These are phyloP conservation scores for Bibio marci DNA, from an alignment of 2,888 invertebrate species.

Conservation along the genomic window DNA sequence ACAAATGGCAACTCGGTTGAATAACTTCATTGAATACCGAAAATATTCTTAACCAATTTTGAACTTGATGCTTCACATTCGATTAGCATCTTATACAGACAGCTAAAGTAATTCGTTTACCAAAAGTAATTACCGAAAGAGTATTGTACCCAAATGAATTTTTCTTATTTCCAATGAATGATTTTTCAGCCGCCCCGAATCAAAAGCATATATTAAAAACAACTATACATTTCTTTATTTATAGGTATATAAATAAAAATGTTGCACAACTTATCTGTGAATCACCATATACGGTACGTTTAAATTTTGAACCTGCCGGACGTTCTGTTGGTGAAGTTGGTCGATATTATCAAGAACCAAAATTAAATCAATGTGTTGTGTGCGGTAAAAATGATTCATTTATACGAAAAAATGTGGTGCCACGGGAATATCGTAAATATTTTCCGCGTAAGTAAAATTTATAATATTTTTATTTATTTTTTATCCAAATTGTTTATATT, in stretches of 20 bases:
- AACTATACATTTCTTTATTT: too few species aligned
- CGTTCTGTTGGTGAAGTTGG: slow-evolving; percentile 51
- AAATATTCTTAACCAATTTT: too few species aligned
- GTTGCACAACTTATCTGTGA: slow-evolving; percentile 28
- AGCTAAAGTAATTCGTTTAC: too few species aligned
- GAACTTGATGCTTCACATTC: too few species aligned
- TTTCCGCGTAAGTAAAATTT: slow-evolving; percentile 39
- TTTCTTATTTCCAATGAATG: too few species aligned
- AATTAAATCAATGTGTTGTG: slow-evolving; percentile 62
- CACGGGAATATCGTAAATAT: slow-evolving; percentile 61
- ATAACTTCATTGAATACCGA: too few species aligned
- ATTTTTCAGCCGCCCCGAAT: too few species aligned
- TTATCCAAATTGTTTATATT: neutral
- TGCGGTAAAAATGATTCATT: slow-evolving; percentile 52
- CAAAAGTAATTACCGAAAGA: too few species aligned
- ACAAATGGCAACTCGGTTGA: too few species aligned
- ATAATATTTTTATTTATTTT: neutral
- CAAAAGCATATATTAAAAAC: too few species aligned
- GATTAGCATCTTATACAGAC: too few species aligned
- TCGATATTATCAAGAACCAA: slow-evolving; percentile 52
- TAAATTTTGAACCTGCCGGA: slow-evolving; percentile 63
- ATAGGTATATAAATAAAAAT: slow-evolving; percentile 28
- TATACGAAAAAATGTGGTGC: slow-evolving; percentile 64
- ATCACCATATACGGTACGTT: slow-evolving; percentile 43
- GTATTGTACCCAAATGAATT: too few species aligned